Evolutionary conservation across 2,797 vertebrate genomes (phyloP).

Genomic region (Rhabdophis nuchalis): DNA sequence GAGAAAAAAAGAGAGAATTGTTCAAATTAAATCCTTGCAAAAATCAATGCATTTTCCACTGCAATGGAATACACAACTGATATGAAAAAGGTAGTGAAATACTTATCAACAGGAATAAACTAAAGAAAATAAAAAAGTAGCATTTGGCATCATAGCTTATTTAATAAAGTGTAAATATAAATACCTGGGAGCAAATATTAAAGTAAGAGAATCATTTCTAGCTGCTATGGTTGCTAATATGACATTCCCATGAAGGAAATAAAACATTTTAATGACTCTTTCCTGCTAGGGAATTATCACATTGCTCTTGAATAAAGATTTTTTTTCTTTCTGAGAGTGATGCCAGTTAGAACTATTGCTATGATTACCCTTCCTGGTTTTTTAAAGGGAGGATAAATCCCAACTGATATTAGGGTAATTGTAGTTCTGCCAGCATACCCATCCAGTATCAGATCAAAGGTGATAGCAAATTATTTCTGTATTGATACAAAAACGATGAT

Average conservation of each 20-base stretch:
- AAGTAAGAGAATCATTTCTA: not conserved
- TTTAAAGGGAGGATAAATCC: not conserved
- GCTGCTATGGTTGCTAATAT: constrained; percentile 1
- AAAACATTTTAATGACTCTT: not conserved
- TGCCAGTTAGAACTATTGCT: not conserved
- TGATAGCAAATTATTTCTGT: not conserved
- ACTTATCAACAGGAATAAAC: not conserved
- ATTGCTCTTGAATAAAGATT: not conserved
- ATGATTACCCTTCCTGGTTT: not conserved
- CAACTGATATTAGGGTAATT: not conserved
- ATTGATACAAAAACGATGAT: not conserved
- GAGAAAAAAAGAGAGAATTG: constrained; percentile 11
- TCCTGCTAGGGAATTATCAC: not conserved
- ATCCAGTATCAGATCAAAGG: not conserved
- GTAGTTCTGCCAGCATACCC: not conserved
- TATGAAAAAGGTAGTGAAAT: constrained; percentile 20
- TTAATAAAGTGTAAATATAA: constrained; percentile 8
- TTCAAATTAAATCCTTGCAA: constrained; percentile 10
- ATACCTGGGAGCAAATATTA: not conserved
- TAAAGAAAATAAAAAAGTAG: constrained; percentile 1
- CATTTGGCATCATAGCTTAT: constrained; percentile 5
- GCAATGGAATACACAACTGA: not conserved
- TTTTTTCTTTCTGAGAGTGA: not conserved
- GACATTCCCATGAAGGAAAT: not conserved
- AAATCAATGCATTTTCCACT: not conserved